Evolutionary conservation across 2,888 invertebrate species (phyloP).

Genomic region (Drosophila niveifrons): DNA sequence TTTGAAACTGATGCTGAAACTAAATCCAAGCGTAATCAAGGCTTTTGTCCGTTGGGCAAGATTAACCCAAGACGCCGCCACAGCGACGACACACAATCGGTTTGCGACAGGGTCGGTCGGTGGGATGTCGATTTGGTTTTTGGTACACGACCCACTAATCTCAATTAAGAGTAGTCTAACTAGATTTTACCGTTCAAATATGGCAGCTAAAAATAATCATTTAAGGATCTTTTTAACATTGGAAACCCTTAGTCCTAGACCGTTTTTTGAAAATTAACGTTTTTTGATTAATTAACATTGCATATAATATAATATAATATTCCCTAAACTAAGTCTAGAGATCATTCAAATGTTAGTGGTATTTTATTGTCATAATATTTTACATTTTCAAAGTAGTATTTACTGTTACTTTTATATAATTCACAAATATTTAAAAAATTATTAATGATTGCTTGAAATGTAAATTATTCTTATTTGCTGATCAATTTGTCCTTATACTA

Average conservation of each 20-base stretch:
- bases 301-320: no score
- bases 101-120: constrained; percentile 2
- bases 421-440: no score
- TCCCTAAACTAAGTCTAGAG: no score
- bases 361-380: no score
- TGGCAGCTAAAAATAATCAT: neutral
- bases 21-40: constrained; percentile 52
- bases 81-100: constrained; percentile 13
- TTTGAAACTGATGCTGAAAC: constrained; percentile 70
- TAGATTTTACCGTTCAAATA: neutral
- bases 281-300: no score
- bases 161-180: constrained; percentile 15
- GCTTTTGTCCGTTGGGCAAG: constrained; percentile 48
- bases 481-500: no score
- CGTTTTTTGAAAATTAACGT: no score
- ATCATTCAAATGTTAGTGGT: no score
- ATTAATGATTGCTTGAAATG: no score
- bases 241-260: neutral
- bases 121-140: constrained; percentile 26
- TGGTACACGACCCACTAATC: constrained; percentile 61
- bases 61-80: constrained; percentile 20
- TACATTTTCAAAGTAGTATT: no score
- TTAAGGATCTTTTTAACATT: neutral
- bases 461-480: no score
- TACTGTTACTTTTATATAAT: no score